phyloP scores from a whole-genome alignment of 2,888 invertebrate species.

The Anthrax anthrax region DNA sequence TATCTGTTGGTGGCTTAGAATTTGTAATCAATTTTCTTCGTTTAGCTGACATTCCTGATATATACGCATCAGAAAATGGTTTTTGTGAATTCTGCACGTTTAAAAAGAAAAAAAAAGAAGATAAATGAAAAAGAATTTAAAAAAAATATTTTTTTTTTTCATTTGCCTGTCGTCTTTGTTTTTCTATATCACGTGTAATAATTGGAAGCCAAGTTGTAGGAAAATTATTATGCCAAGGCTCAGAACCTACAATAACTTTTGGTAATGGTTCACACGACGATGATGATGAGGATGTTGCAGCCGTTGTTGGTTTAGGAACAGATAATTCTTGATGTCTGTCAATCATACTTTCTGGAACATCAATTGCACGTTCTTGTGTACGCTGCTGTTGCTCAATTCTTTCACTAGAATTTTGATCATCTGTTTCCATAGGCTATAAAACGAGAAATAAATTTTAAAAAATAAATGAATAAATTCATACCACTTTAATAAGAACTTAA shows the following conservation, averaged over 20 bases:
- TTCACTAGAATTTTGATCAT: conserved; percentile 19
- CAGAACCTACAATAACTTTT: conserved; percentile 40
- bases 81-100: conserved; percentile 33
- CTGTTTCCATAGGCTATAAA: conserved; percentile 38
- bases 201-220: conserved; percentile 78
- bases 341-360: too few species aligned
- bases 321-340: too few species aligned
- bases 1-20: conserved; percentile 26
- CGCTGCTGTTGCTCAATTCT: too few species aligned
- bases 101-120: not conserved
- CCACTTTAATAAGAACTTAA: too few species aligned
- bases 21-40: conserved; percentile 57
- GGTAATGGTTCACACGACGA: conserved; percentile 32
- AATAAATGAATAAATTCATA: not conserved
- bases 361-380: too few species aligned
- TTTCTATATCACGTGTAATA: conserved; percentile 62
- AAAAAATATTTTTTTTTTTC: not conserved
- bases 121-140: not conserved
- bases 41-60: conserved; percentile 79
- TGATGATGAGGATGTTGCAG: conserved; percentile 13
- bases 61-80: conserved; percentile 78
- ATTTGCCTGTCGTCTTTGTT: conserved; percentile 44
- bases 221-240: conserved; percentile 47
- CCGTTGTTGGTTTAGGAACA: conserved; percentile 6
- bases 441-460: not conserved